phyloP scores from a whole-genome alignment of 2,113 vertebrate species.

The Gobius niger region DNA sequence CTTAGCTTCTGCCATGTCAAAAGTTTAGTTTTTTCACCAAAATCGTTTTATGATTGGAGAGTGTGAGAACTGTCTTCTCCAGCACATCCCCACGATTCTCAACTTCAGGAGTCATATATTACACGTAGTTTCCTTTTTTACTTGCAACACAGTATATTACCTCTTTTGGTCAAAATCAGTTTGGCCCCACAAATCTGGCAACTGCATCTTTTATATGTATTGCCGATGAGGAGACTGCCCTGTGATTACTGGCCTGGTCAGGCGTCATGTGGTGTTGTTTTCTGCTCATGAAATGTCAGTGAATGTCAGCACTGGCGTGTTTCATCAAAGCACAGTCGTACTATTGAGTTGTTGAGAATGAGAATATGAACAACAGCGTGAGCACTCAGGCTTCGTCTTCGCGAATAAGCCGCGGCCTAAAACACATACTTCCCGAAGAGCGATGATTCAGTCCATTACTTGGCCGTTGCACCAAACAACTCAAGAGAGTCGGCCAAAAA shows the following conservation, averaged over 20 bases:
- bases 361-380: slow-evolving; percentile 11
- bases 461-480: slow-evolving; percentile 18
- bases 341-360: slow-evolving; percentile 10
- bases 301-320: slow-evolving; percentile 6
- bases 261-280: slow-evolving; percentile 7
- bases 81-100: too few species aligned
- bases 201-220: not conserved
- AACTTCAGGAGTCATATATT: too few species aligned
- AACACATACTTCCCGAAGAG: not conserved
- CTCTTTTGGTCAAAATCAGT: not conserved
- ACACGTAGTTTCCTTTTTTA: too few species aligned
- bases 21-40: too few species aligned
- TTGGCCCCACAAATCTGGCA: not conserved
- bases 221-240: not conserved
- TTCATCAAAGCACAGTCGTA: slow-evolving; percentile 5
- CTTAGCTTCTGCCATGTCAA: too few species aligned
- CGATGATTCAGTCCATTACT: slow-evolving; percentile 7
- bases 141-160: not conserved
- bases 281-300: slow-evolving; percentile 10
- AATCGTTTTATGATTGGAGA: too few species aligned
- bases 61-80: too few species aligned
- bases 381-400: not conserved
- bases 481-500: slow-evolving; percentile 32
- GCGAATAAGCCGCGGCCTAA: not conserved
- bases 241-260: not conserved